A percentile compares a stretch with the other conserved stretches of the same genome.
Evolutionary conservation across 2,888 invertebrate genomes (phyloP).

Genomic region (Opisthograptis luteolata): DNA sequence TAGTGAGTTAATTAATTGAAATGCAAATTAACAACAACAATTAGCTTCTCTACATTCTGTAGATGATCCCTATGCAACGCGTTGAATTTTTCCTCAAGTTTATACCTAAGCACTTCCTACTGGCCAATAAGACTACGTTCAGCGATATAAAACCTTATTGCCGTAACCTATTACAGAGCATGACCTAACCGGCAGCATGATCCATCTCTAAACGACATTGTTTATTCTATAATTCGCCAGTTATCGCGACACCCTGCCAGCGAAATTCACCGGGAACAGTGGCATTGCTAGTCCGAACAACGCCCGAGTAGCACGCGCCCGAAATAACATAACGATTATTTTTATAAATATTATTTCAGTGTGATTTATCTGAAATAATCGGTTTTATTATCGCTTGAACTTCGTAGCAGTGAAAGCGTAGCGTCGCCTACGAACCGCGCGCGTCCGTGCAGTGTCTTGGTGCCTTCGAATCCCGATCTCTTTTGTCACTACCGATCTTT

Average conservation of each 20-base stretch:
- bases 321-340: conserved; percentile 37
- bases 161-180: conserved; percentile 33
- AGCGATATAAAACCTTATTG: conserved; percentile 17
- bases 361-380: conserved; percentile 50
- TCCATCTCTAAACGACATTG: conserved; percentile 52
- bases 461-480: conserved; percentile 20
- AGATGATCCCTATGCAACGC: conserved; percentile 1
- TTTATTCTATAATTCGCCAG: conserved; percentile 61
- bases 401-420: conserved; percentile 62
- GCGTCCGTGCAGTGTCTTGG: conserved; percentile 28
- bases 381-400: conserved; percentile 50
- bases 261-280: conserved; percentile 52
- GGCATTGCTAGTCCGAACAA: conserved; percentile 62
- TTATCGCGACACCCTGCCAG: conserved; percentile 55
- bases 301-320: conserved; percentile 64
- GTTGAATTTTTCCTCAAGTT: conserved; percentile 8
- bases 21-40: conserved; percentile 21
- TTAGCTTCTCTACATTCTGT: conserved; percentile 22
- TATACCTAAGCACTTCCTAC: neutral
- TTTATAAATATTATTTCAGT: conserved; percentile 45
- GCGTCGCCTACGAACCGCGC: conserved; percentile 57
- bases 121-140: neutral
- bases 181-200: conserved; percentile 40
- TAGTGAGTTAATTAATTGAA: no score
- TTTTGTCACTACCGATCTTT: conserved; percentile 38